Percentiles rank a stretch among this genome's conserved stretches.
These are phyloP conservation scores for Nasonia oneida DNA, from an alignment of 2,888 invertebrate genomes.

Conservation along the genomic window DNA sequence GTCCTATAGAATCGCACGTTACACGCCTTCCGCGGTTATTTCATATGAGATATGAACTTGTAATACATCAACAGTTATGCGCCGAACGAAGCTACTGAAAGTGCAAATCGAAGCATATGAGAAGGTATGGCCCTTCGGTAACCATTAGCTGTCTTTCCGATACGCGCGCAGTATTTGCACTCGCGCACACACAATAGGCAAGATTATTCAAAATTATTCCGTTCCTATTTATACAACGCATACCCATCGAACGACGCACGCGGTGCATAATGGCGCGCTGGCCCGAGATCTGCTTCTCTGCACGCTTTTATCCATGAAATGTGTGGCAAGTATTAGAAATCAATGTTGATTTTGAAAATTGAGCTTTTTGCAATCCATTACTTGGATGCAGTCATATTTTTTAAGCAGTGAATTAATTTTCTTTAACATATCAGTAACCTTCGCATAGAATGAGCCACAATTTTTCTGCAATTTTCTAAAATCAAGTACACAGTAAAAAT, in stretches of 20 bases:
- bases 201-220: conserved; percentile 19
- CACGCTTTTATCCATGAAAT: neutral
- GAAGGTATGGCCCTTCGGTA: conserved; percentile 23
- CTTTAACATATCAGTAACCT: too few relatives aligned
- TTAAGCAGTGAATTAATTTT: too few relatives aligned
- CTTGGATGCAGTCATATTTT: too few relatives aligned
- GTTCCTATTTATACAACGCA: neutral
- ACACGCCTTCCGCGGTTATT: neutral
- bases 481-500: too few relatives aligned
- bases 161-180: conserved; percentile 10
- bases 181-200: neutral
- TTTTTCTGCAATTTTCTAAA: too few relatives aligned
- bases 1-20: too few relatives aligned
- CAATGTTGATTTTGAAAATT: neutral
- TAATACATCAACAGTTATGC: neutral
- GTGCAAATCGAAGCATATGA: conserved; percentile 29
- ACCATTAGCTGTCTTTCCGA: conserved; percentile 32
- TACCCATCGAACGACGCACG: neutral
- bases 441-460: too few relatives aligned
- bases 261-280: neutral
- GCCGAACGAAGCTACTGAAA: neutral
- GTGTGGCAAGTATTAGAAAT: neutral
- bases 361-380: neutral
- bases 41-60: neutral
- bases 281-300: neutral